Base-by-base conservation (phyloP, 2,888 invertebrate genomes). In the Rhagonycha lutea region DNA sequence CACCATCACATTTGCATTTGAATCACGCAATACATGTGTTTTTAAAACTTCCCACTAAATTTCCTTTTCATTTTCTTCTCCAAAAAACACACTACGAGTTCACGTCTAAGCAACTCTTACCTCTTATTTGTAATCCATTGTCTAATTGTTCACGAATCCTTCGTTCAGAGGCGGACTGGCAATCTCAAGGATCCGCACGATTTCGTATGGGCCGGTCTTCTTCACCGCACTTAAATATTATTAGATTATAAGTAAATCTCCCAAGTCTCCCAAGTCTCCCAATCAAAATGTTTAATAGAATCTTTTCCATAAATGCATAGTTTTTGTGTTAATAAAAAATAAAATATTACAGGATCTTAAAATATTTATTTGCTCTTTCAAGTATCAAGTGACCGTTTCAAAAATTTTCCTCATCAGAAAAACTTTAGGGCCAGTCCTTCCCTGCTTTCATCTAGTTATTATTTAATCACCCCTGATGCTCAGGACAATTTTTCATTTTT, bases 1-100 rank as follows among this genome's bases (percentile, higher is more conserved):
- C 83, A 82, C 83, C 86, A 85, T 86, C 84, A 83, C 85, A 87
- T 87, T 87, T 87, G 86, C 87, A 87, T 87, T 82, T 85, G 86
- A 87, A 87, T 86, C 85, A 83, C 84, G 83, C 83, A 82, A 83
- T 86, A 85, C 85, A 85, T 83, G 81, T 82, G 82, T 82, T 83
- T 82, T 81, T 80, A 80, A 79, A 82, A 79, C 77, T 73, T 65
- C 62, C 62, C 67, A 61, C 74, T 74, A 70, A 74, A 70, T 74
- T 11, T 24, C 63, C 24, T 65, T 65, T 65, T 65, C 23, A 65
- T 65, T 65, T 24, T 65, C 26, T 65, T 65, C 7, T 5, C 2
- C 47, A 47, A 47, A 47, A n/a, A 47, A n/a, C 4, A 47, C 47
- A 47, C 32, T 7, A n/a, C 47, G 7, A n/a, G 7, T 47, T 47